phyloP scores from a whole-genome alignment of 1,140 invertebrate genomes.

The Papilio dardanus region DNA sequence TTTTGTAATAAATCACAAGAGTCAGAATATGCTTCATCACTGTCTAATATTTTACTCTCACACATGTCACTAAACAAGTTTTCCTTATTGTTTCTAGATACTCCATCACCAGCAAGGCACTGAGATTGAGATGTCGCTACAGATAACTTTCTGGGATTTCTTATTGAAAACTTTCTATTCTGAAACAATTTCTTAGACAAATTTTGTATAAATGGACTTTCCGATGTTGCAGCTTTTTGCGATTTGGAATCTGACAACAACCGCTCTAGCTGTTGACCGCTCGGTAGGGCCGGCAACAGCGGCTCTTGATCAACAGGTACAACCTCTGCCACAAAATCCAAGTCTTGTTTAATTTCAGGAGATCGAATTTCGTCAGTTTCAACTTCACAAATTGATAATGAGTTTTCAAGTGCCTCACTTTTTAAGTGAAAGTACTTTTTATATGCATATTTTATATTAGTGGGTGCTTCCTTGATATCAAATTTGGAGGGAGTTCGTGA shows the following conservation, averaged over 20 bases:
- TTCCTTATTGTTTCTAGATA: slow-evolving; percentile 29
- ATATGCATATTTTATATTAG: slow-evolving; percentile 88
- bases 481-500: slow-evolving; percentile 89
- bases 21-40: slow-evolving; percentile 1
- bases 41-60: slow-evolving; percentile 12
- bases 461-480: slow-evolving; percentile 89
- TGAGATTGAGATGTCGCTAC: slow-evolving; percentile 52
- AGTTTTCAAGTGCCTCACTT: slow-evolving; percentile 87
- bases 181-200: slow-evolving; percentile 89
- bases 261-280: slow-evolving; percentile 62
- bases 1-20: slow-evolving; percentile 6
- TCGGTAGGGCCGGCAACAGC: slow-evolving; percentile 59
- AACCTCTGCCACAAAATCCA: slow-evolving; percentile 20
- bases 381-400: slow-evolving; percentile 80
- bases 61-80: slow-evolving; percentile 13
- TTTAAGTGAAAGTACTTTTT: slow-evolving; percentile 92
- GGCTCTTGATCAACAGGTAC: slow-evolving; percentile 43
- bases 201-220: slow-evolving; percentile 66
- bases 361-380: slow-evolving; percentile 67
- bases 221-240: slow-evolving; percentile 39
- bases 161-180: slow-evolving; percentile 85
- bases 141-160: slow-evolving; percentile 90
- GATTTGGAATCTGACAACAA: slow-evolving; percentile 80
- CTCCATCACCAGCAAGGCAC: not conserved
- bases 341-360: slow-evolving; percentile 48